phyloP scores from a whole-genome alignment of 2,113 vertebrate species.

The Pangasianodon gigas region DNA sequence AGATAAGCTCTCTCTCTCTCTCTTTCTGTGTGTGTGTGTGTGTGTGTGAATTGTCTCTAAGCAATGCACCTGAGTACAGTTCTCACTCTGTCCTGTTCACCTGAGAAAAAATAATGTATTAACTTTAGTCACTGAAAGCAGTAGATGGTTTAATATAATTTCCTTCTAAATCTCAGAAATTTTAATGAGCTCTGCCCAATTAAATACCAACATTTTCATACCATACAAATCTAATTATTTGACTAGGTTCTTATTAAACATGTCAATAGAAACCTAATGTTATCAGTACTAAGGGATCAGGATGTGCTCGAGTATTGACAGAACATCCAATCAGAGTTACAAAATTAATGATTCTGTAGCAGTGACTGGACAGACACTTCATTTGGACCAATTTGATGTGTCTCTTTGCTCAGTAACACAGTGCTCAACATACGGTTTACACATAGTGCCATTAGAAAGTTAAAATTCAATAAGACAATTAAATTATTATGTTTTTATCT shows the following conservation, averaged over 20 bases:
- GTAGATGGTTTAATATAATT: background rate
- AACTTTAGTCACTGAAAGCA: background rate
- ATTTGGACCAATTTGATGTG: conserved; percentile 10
- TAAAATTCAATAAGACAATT: background rate
- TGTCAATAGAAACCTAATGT: conserved; percentile 20
- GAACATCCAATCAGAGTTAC: conserved; percentile 42
- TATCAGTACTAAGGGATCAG: conserved; percentile 24
- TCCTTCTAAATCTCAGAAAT: background rate
- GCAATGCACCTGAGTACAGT: background rate
- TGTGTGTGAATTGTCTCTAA: background rate
- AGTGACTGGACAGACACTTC: background rate
- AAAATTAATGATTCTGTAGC: conserved; percentile 17
- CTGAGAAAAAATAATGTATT: background rate
- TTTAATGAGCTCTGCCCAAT: conserved; percentile 26
- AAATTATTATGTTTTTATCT: background rate
- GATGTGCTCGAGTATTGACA: conserved; percentile 30
- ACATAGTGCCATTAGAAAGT: background rate
- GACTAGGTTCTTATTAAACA: conserved; percentile 25
- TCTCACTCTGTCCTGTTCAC: background rate
- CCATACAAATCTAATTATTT: conserved; percentile 25
- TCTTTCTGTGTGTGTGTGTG: conserved; percentile 9
- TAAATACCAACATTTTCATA: conserved; percentile 12
- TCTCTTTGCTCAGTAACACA: conserved; percentile 7
- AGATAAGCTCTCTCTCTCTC: background rate
- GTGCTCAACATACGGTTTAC: background rate